Conservation (phyloP, 1,140 invertebrate genomes). For the Drosophila hydei region DNA sequence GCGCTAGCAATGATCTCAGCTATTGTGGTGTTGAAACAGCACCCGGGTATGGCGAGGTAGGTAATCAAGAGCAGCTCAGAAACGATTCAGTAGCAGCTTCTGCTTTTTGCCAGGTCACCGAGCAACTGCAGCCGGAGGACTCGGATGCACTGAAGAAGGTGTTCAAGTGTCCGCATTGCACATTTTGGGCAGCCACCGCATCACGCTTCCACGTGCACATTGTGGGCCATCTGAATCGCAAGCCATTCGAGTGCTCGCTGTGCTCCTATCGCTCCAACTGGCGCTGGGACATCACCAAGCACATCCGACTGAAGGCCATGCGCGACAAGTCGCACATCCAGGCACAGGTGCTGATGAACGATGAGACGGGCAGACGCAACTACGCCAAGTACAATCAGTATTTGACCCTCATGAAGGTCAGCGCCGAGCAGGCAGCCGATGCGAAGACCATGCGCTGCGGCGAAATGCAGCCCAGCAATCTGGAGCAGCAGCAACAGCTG, state of each 20-base stretch:
- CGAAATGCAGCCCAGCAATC: slow-evolving; percentile 47
- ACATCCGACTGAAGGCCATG: slow-evolving; percentile 94
- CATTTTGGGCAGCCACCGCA: slow-evolving; percentile 94
- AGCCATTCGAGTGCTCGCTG: slow-evolving; percentile 97
- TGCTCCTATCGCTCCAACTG: slow-evolving; percentile 97
- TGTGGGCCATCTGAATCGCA: slow-evolving; percentile 95
- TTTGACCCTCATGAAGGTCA: slow-evolving; percentile 88
- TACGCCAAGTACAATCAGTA: slow-evolving; percentile 96
- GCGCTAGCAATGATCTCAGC: slow-evolving; percentile 53
- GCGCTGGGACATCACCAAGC: slow-evolving; percentile 98
- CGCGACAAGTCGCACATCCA: slow-evolving; percentile 90
- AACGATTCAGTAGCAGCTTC: neutral
- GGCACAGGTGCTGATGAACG: slow-evolving; percentile 93
- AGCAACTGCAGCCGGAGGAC: slow-evolving; percentile 70
- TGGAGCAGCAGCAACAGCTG: slow-evolving; percentile 22
- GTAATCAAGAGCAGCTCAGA: slow-evolving; percentile 15
- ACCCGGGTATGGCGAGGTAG: slow-evolving; percentile 85
- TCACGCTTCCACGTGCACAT: slow-evolving; percentile 96
- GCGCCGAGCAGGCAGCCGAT: slow-evolving; percentile 66
- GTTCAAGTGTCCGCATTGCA: slow-evolving; percentile 95
- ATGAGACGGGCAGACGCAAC: slow-evolving; percentile 94
- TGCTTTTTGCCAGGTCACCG: slow-evolving; percentile 66
- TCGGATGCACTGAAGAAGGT: slow-evolving; percentile 86
- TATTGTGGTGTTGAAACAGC: slow-evolving; percentile 85
- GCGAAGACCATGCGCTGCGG: slow-evolving; percentile 73